A percentile compares a stretch with the other conserved stretches of the same genome.
These are phyloP conservation scores for Nemopilema nomurai DNA, from an alignment of 30 jellyfish, hydroid and myxozoan genomes.

Conservation along the genomic window DNA sequence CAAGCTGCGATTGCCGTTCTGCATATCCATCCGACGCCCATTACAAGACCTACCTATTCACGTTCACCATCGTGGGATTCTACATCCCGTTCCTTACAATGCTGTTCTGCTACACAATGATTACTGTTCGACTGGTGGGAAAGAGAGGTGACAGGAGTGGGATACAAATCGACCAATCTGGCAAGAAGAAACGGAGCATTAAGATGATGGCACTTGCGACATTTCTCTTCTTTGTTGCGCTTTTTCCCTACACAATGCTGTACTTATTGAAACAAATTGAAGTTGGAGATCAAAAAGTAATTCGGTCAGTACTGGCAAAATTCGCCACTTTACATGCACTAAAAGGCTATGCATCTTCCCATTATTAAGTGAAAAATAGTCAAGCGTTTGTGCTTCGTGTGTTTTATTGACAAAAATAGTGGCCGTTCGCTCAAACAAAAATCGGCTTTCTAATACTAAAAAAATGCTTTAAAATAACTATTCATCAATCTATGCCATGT, in stretches of 20 bases:
- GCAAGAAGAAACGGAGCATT: conserved; percentile 18
- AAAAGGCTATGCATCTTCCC: too few species aligned
- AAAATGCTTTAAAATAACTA: too few species aligned
- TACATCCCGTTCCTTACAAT: conserved; percentile 22
- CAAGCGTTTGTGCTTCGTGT: too few species aligned
- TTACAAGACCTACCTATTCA: conserved; percentile 17
- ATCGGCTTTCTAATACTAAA: too few species aligned
- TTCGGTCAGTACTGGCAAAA: conserved; percentile 47
- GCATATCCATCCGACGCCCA: conserved; percentile 2
- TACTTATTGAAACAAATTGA: conserved; percentile 17
- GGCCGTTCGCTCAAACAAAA: too few species aligned
- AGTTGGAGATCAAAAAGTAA: background rate
- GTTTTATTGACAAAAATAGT: too few species aligned
- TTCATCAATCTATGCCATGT: too few species aligned
- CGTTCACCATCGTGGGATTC: background rate
- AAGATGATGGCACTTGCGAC: conserved; percentile 46
- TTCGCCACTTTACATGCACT: too few species aligned
- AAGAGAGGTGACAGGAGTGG: background rate
- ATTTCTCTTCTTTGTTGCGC: conserved; percentile 22
- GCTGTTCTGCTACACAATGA: conserved; percentile 23
- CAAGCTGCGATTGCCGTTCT: conserved; percentile 36
- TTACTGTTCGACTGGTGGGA: conserved; percentile 13
- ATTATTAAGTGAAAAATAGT: too few species aligned
- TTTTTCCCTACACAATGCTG: conserved; percentile 33
- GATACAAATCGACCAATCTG: conserved; percentile 1